These are phyloP conservation scores for Philopotamus ludificatus DNA, from an alignment of 1,140 invertebrate genomes.

Conservation along the genomic window DNA sequence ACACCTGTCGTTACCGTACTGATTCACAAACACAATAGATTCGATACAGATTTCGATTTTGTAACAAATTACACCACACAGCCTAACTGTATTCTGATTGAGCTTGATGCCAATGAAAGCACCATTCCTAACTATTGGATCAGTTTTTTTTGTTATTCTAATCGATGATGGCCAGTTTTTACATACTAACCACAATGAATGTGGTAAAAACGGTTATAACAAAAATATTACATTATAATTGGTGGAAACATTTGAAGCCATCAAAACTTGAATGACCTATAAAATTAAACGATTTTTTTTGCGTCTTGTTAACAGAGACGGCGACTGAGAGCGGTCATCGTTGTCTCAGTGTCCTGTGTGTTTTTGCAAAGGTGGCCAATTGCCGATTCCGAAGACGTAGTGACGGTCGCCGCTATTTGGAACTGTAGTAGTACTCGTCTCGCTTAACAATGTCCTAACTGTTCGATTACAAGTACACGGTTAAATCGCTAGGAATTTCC, in stretches of 20 bases:
- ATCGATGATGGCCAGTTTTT: neutral
- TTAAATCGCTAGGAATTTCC: neutral
- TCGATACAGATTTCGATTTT: conserved; percentile 33
- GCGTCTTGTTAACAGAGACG: neutral
- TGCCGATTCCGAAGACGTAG: conserved; percentile 6
- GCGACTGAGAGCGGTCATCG: neutral
- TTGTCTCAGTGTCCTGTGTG: neutral
- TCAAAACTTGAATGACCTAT: too few relatives aligned
- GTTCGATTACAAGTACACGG: too few relatives aligned
- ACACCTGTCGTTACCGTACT: conserved; percentile 16
- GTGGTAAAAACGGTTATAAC: neutral
- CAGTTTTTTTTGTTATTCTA: too few relatives aligned
- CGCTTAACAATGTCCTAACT: conserved; percentile 34
- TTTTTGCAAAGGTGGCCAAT: neutral
- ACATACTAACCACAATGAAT: neutral
- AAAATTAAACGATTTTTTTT: too few relatives aligned
- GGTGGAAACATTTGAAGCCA: neutral
- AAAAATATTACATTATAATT: neutral
- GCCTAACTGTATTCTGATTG: conserved; percentile 38
- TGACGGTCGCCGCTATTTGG: conserved; percentile 19
- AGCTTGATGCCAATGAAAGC: conserved; percentile 5
- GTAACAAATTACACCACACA: conserved; percentile 36
- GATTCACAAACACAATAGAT: conserved; percentile 15
- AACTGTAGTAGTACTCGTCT: conserved; percentile 4
- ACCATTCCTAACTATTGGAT: neutral